A percentile compares a stretch with the other conserved stretches of the same genome.
phyloP scores from a whole-genome alignment of 2,113 vertebrate species.

The Sprattus sprattus region DNA sequence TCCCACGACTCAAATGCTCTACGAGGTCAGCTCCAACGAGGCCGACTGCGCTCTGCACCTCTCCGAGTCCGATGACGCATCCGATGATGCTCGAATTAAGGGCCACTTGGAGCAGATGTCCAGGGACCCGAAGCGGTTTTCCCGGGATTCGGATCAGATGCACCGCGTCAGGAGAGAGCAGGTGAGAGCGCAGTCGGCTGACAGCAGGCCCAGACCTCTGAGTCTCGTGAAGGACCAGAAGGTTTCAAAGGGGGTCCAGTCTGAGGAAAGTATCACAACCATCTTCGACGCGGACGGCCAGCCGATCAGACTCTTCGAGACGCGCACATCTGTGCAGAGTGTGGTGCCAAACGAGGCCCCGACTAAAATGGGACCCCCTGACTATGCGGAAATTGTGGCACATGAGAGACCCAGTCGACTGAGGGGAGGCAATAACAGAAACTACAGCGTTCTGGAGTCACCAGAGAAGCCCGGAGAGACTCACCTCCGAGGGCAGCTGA shows the following conservation, averaged over 20 bases:
- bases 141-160: constrained; percentile 58
- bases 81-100: constrained; percentile 77
- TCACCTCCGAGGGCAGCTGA: constrained; percentile 41
- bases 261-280: constrained; percentile 77
- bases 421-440: constrained; percentile 58
- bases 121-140: constrained; percentile 62
- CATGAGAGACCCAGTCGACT: constrained; percentile 71
- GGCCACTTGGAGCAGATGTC: constrained; percentile 62
- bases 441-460: constrained; percentile 64
- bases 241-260: constrained; percentile 73
- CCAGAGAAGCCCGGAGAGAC: constrained; percentile 66
- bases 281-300: constrained; percentile 83
- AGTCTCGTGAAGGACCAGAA: constrained; percentile 77
- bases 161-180: constrained; percentile 64
- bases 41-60: constrained; percentile 63
- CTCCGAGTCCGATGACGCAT: constrained; percentile 79
- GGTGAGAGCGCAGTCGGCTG: constrained; percentile 62
- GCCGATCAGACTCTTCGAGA: constrained; percentile 77
- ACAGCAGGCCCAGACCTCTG: constrained; percentile 70
- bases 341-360: constrained; percentile 61
- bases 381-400: constrained; percentile 67
- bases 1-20: constrained; percentile 60
- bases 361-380: constrained; percentile 54
- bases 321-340: constrained; percentile 54
- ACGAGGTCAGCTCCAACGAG: constrained; percentile 54